Evolutionary conservation across 2,888 invertebrate species (phyloP).

Genomic region (Aleiodes testaceus): DNA sequence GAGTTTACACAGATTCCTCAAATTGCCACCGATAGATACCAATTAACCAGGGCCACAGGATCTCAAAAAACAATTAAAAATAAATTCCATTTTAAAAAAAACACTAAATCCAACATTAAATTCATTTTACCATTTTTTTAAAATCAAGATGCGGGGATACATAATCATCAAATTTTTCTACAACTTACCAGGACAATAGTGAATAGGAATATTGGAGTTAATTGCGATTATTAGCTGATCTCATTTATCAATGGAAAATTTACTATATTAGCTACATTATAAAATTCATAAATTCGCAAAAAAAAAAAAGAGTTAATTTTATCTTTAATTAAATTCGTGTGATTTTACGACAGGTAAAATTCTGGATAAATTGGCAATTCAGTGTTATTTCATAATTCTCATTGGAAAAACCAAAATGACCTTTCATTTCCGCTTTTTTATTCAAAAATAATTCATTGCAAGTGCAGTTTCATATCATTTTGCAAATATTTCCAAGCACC

Average conservation of each 20-base stretch:
- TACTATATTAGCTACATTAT: constrained; percentile 33
- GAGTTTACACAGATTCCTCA: not conserved
- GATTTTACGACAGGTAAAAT: no score
- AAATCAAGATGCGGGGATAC: constrained; percentile 49
- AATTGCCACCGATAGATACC: constrained; percentile 36
- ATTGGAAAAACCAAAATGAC: no score
- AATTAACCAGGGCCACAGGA: constrained; percentile 17
- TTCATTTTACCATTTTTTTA: constrained; percentile 23
- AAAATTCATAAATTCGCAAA: no score
- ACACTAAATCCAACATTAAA: constrained; percentile 6
- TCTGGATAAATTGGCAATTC: no score
- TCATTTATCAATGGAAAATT: constrained; percentile 44
- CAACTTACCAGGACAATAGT: constrained; percentile 65
- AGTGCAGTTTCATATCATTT: constrained; percentile 24
- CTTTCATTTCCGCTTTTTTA: no score
- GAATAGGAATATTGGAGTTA: constrained; percentile 61
- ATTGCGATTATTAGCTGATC: constrained; percentile 64
- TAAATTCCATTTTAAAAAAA: not conserved
- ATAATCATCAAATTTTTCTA: constrained; percentile 57
- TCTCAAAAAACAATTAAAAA: constrained; percentile 39
- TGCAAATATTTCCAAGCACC: constrained; percentile 21
- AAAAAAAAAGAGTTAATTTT: no score
- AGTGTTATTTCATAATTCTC: no score
- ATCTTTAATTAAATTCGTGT: no score
- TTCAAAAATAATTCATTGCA: not conserved